Evolutionary conservation across 2,888 invertebrate genomes (phyloP), one percentile per base, ranked within the genome.

Genomic region (Trypoxylon attenuatum): DNA sequence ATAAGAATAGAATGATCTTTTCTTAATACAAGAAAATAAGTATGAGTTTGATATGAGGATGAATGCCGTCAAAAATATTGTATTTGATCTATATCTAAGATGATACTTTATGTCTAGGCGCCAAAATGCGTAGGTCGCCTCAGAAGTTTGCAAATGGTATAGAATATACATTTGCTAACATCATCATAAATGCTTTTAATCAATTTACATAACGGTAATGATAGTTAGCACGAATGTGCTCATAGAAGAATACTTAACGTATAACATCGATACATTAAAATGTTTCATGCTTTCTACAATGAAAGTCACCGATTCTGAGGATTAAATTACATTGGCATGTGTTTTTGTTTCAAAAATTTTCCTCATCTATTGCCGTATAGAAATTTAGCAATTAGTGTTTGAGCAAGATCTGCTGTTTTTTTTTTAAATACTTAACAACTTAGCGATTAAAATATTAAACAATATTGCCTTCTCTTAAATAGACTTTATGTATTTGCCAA

Each of bases 1-100:
- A 73, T 58, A 73, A 76, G 76, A 76, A 76, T 76, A 76, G 64
- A 66, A 71, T 45, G n/a, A 61, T 33, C 38, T 54, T 60, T 61
- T n/a, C 53, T 57, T 64, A 61, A 62, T 73, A 72, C 54, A 72
- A 70, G n/a, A 72, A 66, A 69, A 66, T 69, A 69, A 69, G 52
- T 67, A 42, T 55, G 58, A 57, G 59, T 57, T 38, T 8, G 43
- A 53, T 66, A 55, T 58, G 57, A 43, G 61, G 58, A 42, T 59
- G 57, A 61, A 53, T 46, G 33, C 58, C 16, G 22, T 51, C 71
- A 65, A 61, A 71, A 69, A 70, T 56, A 58, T 63, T 45, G 54
- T 54, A 39, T 38, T 50, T 33, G n/a, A n/a, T n/a, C 29, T 60
- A 63, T 65, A 29, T 33, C 66, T 63, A 67, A 57, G 49, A 59